phyloP scores from a whole-genome alignment of 1,140 invertebrate genomes.

The Magallana gigas region DNA sequence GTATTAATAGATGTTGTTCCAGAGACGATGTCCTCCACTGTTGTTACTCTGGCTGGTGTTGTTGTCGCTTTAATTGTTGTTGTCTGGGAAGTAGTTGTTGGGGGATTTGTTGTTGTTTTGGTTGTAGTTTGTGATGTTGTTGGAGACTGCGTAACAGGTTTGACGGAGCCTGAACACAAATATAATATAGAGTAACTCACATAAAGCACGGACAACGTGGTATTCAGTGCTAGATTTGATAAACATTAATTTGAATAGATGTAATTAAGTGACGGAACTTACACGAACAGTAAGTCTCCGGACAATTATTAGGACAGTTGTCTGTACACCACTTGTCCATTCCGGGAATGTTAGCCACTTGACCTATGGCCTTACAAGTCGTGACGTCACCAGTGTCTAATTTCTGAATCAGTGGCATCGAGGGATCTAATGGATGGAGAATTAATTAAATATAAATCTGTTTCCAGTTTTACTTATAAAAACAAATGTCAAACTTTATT shows the following conservation, averaged over 20 bases:
- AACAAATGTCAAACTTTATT: no score
- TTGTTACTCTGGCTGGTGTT: neutral
- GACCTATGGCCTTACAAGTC: constrained; percentile 28
- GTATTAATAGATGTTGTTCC: neutral
- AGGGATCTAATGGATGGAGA: neutral
- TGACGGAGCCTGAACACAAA: neutral
- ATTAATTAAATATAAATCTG: no score
- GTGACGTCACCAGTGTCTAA: constrained; percentile 21
- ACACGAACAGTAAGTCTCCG: constrained; percentile 13
- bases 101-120: neutral
- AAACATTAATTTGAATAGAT: no score
- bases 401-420: constrained; percentile 7
- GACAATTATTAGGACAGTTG: constrained; percentile 13
- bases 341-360: neutral
- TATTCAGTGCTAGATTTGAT: no score
- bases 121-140: neutral
- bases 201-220: no score
- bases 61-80: neutral
- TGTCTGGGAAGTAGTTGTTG: neutral
- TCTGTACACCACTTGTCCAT: constrained; percentile 29
- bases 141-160: neutral
- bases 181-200: neutral
- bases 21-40: neutral
- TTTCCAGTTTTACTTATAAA: no score
- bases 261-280: neutral